phyloP scores from a whole-genome alignment of 2,113 vertebrate genomes.

The Apteryx owenii region DNA sequence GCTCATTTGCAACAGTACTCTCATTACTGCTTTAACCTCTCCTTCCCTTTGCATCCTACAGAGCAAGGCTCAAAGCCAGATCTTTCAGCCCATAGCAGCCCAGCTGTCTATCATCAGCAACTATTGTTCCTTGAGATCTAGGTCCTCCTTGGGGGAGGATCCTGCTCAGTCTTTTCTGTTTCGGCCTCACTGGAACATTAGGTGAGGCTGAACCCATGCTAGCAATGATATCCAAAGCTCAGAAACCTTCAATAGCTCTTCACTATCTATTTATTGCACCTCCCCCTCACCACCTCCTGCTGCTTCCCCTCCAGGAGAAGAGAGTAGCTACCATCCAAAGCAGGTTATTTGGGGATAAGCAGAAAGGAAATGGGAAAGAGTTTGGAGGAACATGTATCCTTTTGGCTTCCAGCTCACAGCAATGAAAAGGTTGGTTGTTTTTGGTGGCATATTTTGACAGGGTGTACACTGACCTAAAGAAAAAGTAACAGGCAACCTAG shows the following conservation, averaged over 20 bases:
- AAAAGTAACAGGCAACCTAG: neutral
- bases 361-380: neutral
- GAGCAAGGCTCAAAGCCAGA: conserved; percentile 15
- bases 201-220: neutral
- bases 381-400: neutral
- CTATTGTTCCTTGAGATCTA: conserved; percentile 1
- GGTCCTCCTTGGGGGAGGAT: neutral
- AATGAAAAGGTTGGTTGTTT: neutral
- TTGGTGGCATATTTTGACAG: neutral
- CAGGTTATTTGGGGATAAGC: neutral
- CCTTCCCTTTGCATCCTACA: neutral
- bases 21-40: conserved; percentile 26
- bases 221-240: neutral
- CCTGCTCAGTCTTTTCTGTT: neutral
- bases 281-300: neutral
- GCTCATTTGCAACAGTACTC: neutral
- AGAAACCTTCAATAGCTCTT: neutral
- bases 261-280: neutral
- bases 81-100: neutral
- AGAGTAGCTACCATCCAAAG: neutral
- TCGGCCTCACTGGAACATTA: neutral
- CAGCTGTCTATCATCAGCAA: conserved; percentile 33
- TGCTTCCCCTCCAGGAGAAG: neutral
- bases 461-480: neutral
- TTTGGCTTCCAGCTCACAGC: neutral